These are phyloP conservation scores for Cacoxenus indagator DNA, from an alignment of 2,888 invertebrate species.

Conservation along the genomic window DNA sequence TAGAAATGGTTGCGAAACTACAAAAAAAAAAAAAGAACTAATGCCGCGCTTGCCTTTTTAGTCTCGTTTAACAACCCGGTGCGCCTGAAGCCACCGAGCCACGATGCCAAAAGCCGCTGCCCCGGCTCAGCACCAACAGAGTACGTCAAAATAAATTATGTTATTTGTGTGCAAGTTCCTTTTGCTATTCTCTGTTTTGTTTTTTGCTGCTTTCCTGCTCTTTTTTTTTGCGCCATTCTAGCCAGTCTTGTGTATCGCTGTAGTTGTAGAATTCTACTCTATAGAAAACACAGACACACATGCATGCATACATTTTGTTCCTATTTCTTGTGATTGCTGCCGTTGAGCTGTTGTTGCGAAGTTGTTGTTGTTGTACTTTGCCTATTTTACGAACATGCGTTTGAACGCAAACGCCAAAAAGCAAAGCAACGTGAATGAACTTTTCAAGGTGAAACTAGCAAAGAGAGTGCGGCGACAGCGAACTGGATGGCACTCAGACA, in stretches of 20 bases:
- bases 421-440: slow-evolving; percentile 61
- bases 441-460: slow-evolving; percentile 67
- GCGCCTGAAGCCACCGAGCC: neutral
- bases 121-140: slow-evolving; percentile 43
- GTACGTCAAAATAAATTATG: slow-evolving; percentile 56
- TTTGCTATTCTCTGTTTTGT: slow-evolving; percentile 33
- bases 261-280: no score
- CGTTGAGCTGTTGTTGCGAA: slow-evolving; percentile 22
- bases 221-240: slow-evolving; percentile 15
- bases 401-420: slow-evolving; percentile 41
- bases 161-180: slow-evolving; percentile 60
- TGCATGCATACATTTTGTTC: slow-evolving; percentile 3
- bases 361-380: slow-evolving; percentile 30
- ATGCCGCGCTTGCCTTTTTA: neutral
- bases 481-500: slow-evolving; percentile 12
- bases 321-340: neutral
- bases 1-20: neutral
- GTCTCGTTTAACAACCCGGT: neutral
- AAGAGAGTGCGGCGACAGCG: slow-evolving; percentile 43
- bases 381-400: slow-evolving; percentile 57
- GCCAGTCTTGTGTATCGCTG: neutral
- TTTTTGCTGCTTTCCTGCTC: neutral
- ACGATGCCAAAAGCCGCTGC: slow-evolving; percentile 16
- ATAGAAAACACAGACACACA: no score
- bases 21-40: neutral